Evolutionary conservation across 2,797 vertebrate species (phyloP).

Genomic region (Hoplostethus atlanticus): DNA sequence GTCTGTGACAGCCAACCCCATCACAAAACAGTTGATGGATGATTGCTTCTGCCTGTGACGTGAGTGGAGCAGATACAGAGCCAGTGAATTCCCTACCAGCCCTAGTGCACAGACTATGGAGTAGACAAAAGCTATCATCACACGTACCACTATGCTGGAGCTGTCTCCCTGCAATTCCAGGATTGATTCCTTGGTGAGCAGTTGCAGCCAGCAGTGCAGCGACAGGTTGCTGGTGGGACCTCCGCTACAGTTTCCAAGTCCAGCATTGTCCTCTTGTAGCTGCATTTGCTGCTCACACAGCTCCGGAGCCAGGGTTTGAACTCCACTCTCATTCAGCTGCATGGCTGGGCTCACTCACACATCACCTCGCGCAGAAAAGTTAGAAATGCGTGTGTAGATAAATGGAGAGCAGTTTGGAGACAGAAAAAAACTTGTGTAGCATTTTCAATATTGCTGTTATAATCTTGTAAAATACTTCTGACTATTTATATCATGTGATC

Average conservation of each 20-base stretch:
- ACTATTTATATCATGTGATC: conserved; percentile 7
- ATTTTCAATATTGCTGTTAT: conserved; percentile 6
- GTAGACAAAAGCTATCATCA: conserved; percentile 86
- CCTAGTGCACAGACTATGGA: conserved; percentile 85
- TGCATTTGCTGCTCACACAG: conserved; percentile 70
- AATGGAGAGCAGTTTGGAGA: background rate
- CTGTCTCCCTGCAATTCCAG: conserved; percentile 81
- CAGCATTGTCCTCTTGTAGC: conserved; percentile 61
- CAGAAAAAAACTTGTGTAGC: conserved; percentile 26
- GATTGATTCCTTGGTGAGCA: conserved; percentile 81
- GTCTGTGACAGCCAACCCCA: conserved; percentile 84
- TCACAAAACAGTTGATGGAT: conserved; percentile 84
- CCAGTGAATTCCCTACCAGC: conserved; percentile 86
- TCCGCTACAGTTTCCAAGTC: conserved; percentile 68
- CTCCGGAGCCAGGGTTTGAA: conserved; percentile 73
- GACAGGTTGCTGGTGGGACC: conserved; percentile 77
- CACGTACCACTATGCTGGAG: conserved; percentile 80
- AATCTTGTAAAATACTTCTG: background rate
- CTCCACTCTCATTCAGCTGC: conserved; percentile 78
- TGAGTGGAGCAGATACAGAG: conserved; percentile 85
- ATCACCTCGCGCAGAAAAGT: conserved; percentile 36
- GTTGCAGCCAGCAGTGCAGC: conserved; percentile 85
- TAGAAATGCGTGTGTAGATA: conserved; percentile 3
- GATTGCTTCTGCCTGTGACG: conserved; percentile 84
- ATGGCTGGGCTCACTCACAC: conserved; percentile 64